These are phyloP conservation scores for Cichlasoma orientale DNA, from an alignment of 2,797 vertebrate genomes.

Conservation along the genomic window DNA sequence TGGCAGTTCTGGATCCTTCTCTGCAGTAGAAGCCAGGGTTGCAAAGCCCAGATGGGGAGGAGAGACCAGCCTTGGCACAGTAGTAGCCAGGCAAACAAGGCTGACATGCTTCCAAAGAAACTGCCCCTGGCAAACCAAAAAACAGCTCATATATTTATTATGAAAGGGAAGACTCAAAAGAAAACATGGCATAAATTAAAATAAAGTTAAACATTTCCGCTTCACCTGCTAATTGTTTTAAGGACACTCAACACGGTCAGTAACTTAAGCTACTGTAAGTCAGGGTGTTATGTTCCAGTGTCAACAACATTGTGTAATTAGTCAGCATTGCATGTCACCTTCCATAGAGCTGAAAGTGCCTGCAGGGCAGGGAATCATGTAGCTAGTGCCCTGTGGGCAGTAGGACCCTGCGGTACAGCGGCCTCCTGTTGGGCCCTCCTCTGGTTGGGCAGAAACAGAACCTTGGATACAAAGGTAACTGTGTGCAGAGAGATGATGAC, in stretches of 20 bases:
- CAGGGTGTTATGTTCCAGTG: slow-evolving; percentile 17
- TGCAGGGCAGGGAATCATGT: slow-evolving; percentile 79
- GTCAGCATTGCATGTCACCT: slow-evolving; percentile 61
- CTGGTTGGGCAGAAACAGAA: slow-evolving; percentile 74
- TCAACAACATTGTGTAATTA: slow-evolving; percentile 19
- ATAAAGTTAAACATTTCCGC: not conserved
- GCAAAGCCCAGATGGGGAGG: slow-evolving; percentile 82
- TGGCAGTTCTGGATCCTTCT: slow-evolving; percentile 74
- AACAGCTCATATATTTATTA: not conserved
- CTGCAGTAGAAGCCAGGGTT: slow-evolving; percentile 83
- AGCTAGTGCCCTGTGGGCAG: slow-evolving; percentile 76
- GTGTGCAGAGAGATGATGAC: slow-evolving; percentile 32
- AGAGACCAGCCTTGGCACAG: slow-evolving; percentile 82
- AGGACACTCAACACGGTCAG: not conserved
- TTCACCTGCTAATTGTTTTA: not conserved
- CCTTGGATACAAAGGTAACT: slow-evolving; percentile 81
- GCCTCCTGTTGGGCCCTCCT: slow-evolving; percentile 69
- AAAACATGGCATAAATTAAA: not conserved
- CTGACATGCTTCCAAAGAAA: slow-evolving; percentile 80
- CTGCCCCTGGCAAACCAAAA: slow-evolving; percentile 70
- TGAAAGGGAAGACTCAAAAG: not conserved
- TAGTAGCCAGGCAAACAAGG: slow-evolving; percentile 83
- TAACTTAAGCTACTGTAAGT: not conserved
- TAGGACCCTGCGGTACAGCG: slow-evolving; percentile 81
- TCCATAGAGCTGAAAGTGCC: slow-evolving; percentile 78